These are phyloP conservation scores for Drosophila rubida DNA, from an alignment of 2,888 invertebrate species.

Conservation along the genomic window DNA sequence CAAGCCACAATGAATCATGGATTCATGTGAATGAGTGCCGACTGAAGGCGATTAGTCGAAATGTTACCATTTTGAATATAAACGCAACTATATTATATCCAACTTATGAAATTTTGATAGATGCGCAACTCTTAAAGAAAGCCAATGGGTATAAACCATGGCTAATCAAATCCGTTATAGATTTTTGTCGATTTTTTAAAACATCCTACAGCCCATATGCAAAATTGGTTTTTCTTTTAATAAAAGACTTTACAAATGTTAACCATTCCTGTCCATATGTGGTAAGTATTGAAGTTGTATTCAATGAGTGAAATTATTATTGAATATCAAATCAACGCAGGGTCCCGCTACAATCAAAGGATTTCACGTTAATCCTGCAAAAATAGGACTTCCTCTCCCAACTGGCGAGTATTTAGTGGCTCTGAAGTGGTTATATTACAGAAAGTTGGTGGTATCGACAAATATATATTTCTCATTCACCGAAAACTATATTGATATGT, in stretches of 20 bases:
- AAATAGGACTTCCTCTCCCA: neutral
- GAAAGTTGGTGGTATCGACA: too few species aligned
- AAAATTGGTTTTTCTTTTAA: neutral
- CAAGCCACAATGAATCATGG: neutral
- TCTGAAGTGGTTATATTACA: neutral
- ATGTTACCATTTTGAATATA: neutral
- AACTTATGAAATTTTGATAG: neutral
- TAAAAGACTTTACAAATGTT: too few species aligned
- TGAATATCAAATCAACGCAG: too few species aligned
- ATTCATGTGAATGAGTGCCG: neutral
- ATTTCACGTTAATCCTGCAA: neutral
- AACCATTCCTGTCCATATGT: too few species aligned
- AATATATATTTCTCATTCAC: too few species aligned
- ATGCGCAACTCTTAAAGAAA: neutral
- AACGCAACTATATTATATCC: neutral
- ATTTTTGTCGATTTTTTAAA: too few species aligned
- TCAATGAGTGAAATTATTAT: too few species aligned
- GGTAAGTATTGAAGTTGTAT: too few species aligned
- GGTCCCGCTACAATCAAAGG: neutral
- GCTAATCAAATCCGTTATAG: too few species aligned
- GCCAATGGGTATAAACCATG: neutral
- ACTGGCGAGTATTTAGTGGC: neutral
- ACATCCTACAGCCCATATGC: neutral
- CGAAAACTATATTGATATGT: too few species aligned
- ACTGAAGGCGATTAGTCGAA: neutral